Conservation (phyloP, 2,888 invertebrate species). For the Ellobium chinense region DNA sequence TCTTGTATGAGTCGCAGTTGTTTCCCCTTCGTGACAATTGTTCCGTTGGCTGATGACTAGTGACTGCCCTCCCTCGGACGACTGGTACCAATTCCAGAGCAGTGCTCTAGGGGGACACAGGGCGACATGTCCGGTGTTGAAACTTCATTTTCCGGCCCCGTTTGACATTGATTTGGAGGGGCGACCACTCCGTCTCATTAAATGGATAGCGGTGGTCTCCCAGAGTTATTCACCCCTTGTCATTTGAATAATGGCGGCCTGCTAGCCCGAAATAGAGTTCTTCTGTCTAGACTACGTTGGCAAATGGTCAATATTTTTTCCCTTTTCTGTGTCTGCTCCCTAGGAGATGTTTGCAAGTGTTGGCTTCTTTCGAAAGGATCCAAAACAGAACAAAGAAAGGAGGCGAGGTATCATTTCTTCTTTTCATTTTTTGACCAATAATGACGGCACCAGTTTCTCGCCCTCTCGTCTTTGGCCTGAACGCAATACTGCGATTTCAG, state of each 20-base stretch:
- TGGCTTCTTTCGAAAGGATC: too few relatives aligned
- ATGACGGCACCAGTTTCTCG: too few relatives aligned
- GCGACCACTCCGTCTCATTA: conserved; percentile 27
- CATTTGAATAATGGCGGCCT: conserved; percentile 19
- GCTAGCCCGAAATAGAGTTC: conserved; percentile 4
- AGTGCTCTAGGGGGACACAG: not conserved
- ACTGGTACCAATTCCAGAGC: not conserved
- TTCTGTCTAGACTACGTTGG: conserved; percentile 8
- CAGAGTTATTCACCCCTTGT: not conserved
- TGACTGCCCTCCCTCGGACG: not conserved
- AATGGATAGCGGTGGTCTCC: not conserved
- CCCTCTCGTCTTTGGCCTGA: too few relatives aligned
- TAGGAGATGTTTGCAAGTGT: too few relatives aligned
- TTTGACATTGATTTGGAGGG: conserved; percentile 35
- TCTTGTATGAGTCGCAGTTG: too few relatives aligned
- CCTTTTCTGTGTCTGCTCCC: not conserved
- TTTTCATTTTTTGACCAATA: too few relatives aligned
- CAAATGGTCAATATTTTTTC: not conserved
- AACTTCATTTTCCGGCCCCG: conserved; percentile 24
- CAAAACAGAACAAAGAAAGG: too few relatives aligned
- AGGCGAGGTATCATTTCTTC: too few relatives aligned
- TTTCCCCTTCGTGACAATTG: too few relatives aligned
- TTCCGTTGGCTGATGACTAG: too few relatives aligned
- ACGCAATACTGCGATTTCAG: too few relatives aligned
- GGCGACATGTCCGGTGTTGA: not conserved